Conservation (phyloP, 2,797 vertebrate genomes). For the Meriones psammophilus region DNA sequence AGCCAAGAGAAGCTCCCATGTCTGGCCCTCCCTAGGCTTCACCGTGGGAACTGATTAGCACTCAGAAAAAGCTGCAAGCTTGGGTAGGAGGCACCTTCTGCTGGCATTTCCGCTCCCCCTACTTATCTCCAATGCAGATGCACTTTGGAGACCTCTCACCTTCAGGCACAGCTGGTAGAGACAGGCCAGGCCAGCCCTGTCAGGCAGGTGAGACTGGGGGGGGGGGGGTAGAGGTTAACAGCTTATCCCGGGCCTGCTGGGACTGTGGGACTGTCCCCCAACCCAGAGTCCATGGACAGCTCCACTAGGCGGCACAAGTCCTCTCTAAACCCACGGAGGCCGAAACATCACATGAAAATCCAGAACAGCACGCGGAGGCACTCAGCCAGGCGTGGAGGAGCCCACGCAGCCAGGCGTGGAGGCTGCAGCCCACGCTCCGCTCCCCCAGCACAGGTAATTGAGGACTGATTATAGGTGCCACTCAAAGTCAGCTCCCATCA, state of each 20-base stretch:
- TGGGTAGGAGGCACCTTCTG: neutral
- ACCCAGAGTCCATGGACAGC: too few relatives aligned
- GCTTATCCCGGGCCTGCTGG: accelerated
- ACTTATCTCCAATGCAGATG: accelerated
- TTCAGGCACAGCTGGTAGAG: neutral
- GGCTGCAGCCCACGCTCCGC: neutral
- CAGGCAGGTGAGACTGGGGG: neutral
- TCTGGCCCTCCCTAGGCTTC: neutral
- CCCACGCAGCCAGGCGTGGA: neutral
- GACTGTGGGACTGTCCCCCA: too few relatives aligned
- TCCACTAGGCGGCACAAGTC: neutral
- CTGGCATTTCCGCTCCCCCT: neutral
- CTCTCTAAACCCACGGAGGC: neutral
- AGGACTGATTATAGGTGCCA: neutral
- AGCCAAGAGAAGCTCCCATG: neutral
- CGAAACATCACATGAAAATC: accelerated
- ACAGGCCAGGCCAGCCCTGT: neutral
- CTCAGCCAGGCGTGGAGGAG: neutral
- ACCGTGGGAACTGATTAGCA: neutral
- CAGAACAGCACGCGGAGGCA: neutral
- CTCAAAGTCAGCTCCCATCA: constrained; percentile 1
- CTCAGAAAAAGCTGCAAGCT: accelerated
- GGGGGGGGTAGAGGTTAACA: neutral
- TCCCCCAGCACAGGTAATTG: neutral
- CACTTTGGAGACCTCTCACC: neutral